Evolutionary conservation across 2,888 invertebrate species (phyloP), one percentile per base, ranked within the genome.

Genomic region (Sesia apiformis): DNA sequence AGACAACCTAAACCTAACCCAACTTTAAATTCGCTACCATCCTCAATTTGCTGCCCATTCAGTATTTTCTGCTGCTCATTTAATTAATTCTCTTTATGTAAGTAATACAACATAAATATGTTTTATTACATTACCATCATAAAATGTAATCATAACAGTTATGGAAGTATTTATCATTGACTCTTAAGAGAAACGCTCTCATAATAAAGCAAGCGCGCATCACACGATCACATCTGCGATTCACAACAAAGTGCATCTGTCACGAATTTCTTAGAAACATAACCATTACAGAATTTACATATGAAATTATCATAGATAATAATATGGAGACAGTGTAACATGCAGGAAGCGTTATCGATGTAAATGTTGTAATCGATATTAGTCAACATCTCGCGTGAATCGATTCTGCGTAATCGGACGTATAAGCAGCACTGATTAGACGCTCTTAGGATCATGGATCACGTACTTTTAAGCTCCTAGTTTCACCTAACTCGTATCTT

Each of bases 281-380:
- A 50, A 65, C 68, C 66, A 67, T 73, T 74, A 59, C 61, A 58
- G 58, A 76, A 83, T 81, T 80, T 74, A 75, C 81, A 83, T 81
- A 77, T 69, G 69, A 80, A 79, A 81, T 79, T 78, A 79, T 76
- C 67, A 75, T 73, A 75, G 67, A 75, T 75, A 76, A 75, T 72
- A 63, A 69, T 64, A 71, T 62, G 68, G 69, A 70, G 70, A 72
- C 68, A 69, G 64, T 61, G 64, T 62, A 67, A 63, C 65, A 63
- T 70, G 65, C 76, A 76, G 77, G 78, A 77, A 77, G 75, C 72
- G 60, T 62, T 72, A 70, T 72, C 70, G 75, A 75, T 73, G 76
- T 78, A 77, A 81, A 81, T 77, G 76, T 78, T 78, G 77, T 84
- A 79, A 84, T 82, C 80, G 78, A 78, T 81, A 77, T 83, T 79